phyloP scores from a whole-genome alignment of 2,113 vertebrate genomes.

The Microtus ochrogaster region DNA sequence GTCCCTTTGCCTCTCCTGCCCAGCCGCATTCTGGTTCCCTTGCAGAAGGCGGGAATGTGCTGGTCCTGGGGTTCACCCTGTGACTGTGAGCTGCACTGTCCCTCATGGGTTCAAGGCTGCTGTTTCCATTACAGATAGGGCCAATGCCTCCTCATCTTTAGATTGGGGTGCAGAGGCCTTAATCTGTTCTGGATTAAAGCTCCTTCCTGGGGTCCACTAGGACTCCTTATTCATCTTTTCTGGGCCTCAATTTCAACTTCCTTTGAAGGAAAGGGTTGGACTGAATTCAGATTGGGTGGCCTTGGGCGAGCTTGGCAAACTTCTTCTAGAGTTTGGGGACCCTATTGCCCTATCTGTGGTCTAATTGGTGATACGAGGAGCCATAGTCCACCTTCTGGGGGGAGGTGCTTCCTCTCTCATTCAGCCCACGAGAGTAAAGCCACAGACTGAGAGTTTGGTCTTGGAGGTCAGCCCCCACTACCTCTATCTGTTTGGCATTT shows the following conservation, averaged over 20 bases:
- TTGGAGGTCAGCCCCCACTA: neutral
- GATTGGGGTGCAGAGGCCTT: neutral
- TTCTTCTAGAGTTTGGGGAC: neutral
- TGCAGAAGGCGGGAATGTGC: neutral
- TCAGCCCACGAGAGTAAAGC: neutral
- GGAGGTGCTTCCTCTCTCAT: neutral
- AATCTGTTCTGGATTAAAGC: neutral
- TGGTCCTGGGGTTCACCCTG: neutral
- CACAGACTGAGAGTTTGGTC: fast-evolving
- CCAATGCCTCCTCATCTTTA: neutral
- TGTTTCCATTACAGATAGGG: neutral
- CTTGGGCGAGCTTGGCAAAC: neutral
- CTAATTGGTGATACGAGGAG: neutral
- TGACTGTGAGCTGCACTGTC: neutral
- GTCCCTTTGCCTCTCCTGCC: neutral
- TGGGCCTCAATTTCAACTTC: neutral
- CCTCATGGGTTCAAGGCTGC: neutral
- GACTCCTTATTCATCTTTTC: neutral
- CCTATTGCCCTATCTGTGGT: neutral
- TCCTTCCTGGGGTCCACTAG: neutral
- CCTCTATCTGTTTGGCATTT: neutral
- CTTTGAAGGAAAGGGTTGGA: neutral
- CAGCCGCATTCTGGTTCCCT: neutral
- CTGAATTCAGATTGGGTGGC: neutral
- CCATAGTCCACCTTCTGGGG: neutral